phyloP scores from a whole-genome alignment of 1,140 invertebrate genomes.

The Philotrypesis tridentata region DNA sequence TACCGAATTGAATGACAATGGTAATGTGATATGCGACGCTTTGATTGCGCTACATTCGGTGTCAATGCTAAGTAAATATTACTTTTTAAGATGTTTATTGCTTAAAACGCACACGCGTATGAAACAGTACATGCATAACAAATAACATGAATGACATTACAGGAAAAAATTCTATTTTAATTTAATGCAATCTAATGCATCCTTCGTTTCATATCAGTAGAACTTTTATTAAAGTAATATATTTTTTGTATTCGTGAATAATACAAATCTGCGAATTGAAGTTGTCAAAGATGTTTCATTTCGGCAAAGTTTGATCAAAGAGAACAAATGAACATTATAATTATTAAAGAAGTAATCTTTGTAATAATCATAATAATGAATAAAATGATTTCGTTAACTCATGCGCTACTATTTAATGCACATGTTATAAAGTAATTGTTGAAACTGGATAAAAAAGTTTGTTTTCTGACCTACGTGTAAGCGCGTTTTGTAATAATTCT shows the following conservation, averaged over 20 bases:
- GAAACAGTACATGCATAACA: not conserved
- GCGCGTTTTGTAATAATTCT: not conserved
- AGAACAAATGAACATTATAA: not conserved
- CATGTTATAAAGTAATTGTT: not conserved
- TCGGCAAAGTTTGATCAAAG: not conserved
- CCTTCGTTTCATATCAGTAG: not conserved
- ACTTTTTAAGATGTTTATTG: constrained; percentile 14
- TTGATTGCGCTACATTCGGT: constrained; percentile 13
- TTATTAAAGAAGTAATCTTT: not conserved
- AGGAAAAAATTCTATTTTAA: not conserved
- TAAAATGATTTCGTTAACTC: not conserved
- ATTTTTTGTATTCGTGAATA: not conserved
- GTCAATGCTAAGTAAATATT: constrained; percentile 17
- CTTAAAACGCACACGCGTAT: not conserved
- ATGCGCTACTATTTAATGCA: not conserved
- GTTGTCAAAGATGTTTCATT: not conserved
- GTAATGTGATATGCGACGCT: constrained; percentile 41
- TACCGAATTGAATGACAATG: constrained; percentile 20
- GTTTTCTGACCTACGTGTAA: not conserved
- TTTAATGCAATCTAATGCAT: not conserved
- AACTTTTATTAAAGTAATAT: not conserved
- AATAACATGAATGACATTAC: constrained; percentile 11
- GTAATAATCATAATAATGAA: not conserved
- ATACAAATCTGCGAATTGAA: not conserved
- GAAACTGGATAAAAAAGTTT: not conserved